Evolutionary conservation across 2,113 vertebrate species (phyloP).

Genomic region (Coregonus clupeaformis): DNA sequence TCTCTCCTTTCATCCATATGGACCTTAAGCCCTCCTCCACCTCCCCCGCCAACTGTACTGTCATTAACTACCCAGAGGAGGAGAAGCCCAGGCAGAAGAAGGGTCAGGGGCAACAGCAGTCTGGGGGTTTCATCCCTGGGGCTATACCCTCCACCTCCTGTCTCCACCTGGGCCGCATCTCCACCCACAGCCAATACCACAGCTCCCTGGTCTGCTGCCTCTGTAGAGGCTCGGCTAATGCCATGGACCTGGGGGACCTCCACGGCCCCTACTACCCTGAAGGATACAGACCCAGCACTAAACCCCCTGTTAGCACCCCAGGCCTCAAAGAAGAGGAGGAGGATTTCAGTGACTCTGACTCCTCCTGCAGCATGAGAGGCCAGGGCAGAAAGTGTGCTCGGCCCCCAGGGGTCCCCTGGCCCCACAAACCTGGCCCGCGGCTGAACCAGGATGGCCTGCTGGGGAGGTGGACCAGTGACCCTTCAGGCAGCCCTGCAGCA

Average conservation of each 20-base stretch:
- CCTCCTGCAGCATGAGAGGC: conserved; percentile 38
- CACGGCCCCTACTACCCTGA: conserved; percentile 79
- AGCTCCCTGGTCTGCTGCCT: conserved; percentile 72
- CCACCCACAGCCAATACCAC: conserved; percentile 49
- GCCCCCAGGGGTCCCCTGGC: neutral
- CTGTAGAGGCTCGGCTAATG: conserved; percentile 72
- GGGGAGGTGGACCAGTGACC: conserved; percentile 27
- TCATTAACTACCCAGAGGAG: conserved; percentile 74
- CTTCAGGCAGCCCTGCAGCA: conserved; percentile 50
- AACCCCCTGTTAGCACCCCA: conserved; percentile 33
- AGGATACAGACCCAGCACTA: conserved; percentile 58
- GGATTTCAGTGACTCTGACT: conserved; percentile 65
- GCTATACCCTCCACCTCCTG: conserved; percentile 69
- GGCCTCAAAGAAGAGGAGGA: conserved; percentile 49
- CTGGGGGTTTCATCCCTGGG: conserved; percentile 46
- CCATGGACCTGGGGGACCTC: conserved; percentile 77
- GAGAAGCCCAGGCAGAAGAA: conserved; percentile 49
- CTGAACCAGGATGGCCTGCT: conserved; percentile 38
- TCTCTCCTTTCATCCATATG: conserved; percentile 69
- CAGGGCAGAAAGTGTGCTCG: conserved; percentile 35
- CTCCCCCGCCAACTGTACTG: conserved; percentile 54
- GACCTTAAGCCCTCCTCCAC: conserved; percentile 45
- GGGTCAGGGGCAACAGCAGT: conserved; percentile 40
- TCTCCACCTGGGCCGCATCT: conserved; percentile 64
- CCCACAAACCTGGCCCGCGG: conserved; percentile 26